These are phyloP conservation scores for Eulithis prunata DNA, from an alignment of 2,888 invertebrate species.

Conservation along the genomic window DNA sequence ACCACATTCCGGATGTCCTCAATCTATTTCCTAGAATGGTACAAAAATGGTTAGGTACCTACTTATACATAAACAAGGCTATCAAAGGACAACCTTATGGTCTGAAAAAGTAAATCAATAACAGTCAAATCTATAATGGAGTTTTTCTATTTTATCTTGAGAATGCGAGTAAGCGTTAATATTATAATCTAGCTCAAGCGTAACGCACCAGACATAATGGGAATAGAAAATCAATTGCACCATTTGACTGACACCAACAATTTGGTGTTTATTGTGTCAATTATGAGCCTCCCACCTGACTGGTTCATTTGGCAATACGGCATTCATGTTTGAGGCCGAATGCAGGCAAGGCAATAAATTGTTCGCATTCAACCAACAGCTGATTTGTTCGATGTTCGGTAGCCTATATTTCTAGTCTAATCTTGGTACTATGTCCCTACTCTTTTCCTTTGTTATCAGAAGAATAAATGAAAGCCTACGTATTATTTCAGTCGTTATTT, in stretches of 20 bases:
- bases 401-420: neutral
- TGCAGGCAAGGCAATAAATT: constrained; percentile 4
- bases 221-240: constrained; percentile 21
- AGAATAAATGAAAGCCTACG: no score
- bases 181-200: no score
- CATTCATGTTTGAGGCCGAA: constrained; percentile 58
- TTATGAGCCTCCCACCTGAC: constrained; percentile 53
- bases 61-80: constrained; percentile 5
- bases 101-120: neutral
- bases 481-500: constrained; percentile 1
- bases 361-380: neutral
- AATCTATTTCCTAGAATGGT: constrained; percentile 32
- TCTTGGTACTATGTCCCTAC: no score
- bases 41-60: constrained; percentile 15
- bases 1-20: constrained; percentile 35
- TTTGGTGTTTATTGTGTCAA: constrained; percentile 38
- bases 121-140: no score
- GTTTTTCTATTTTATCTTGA: no score
- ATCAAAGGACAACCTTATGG: constrained; percentile 1
- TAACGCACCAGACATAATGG: neutral
- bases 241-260: constrained; percentile 22
- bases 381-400: neutral
- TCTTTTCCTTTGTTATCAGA: no score
- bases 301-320: constrained; percentile 61
- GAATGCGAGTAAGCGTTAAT: no score